phyloP scores from a whole-genome alignment of 2,888 invertebrate species.

The Ellobium chinense region DNA sequence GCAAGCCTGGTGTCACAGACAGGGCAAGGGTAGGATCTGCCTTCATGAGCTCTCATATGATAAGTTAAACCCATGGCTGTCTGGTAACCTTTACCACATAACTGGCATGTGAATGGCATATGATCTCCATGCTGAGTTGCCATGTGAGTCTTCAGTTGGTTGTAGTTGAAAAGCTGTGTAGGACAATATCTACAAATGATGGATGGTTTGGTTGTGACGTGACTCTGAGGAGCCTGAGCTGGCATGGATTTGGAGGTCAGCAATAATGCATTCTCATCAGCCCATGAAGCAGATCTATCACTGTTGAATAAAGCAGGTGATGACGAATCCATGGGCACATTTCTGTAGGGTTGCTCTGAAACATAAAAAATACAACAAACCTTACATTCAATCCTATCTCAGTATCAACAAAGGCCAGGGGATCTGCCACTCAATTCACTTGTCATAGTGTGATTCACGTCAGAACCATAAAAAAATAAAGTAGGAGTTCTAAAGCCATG shows the following conservation, averaged over 20 bases:
- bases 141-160: conserved; percentile 25
- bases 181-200: neutral
- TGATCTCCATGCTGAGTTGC: conserved; percentile 22
- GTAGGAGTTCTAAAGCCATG: too few species aligned
- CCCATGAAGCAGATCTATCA: neutral
- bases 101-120: conserved; percentile 29
- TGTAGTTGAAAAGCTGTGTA: conserved; percentile 1
- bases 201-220: too few species aligned
- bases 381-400: conserved; percentile 20
- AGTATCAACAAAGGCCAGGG: too few species aligned
- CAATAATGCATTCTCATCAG: too few species aligned
- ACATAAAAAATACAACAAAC: conserved; percentile 25
- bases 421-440: too few species aligned
- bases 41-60: conserved; percentile 29
- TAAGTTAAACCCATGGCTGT: conserved; percentile 21
- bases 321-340: conserved; percentile 13
- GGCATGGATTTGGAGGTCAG: too few species aligned
- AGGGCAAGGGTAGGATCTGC: conserved; percentile 7
- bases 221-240: too few species aligned
- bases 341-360: conserved; percentile 19
- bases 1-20: conserved; percentile 33
- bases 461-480: too few species aligned
- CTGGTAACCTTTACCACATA: conserved; percentile 34
- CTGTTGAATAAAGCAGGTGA: neutral
- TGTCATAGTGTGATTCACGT: too few species aligned